Base-by-base conservation (phyloP, 2,113 vertebrate genomes). In the Murina feae region DNA sequence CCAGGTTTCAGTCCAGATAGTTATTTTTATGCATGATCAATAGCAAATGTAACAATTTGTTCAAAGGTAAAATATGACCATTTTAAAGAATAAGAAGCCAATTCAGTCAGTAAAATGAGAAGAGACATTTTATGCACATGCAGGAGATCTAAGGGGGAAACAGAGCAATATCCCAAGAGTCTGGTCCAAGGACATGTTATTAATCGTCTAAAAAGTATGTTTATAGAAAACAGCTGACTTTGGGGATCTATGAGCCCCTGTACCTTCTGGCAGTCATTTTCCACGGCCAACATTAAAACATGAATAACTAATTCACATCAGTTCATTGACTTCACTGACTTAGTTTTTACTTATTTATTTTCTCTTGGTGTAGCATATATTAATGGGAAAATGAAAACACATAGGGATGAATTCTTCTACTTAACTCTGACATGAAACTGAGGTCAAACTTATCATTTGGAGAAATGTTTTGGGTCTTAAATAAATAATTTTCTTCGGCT, bases 271-370 rank as follows among this genome's bases (percentile, higher is more conserved):
- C 42, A 79, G 60, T 75, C 28, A 25, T 44, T 72, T 93, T 86
- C 79, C 42, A 42, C 90, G 95, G 75, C 44, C 83, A 95, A 69
- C 84, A 87, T 88, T 92, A 93, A 91, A 93, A 90, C 75, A 80
- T 96, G 86, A 97, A 94, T 94, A 95, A 94, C n/a, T 66, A 87
- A 95, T 93, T 95, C 95, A 97, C 44, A 86, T 97, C 85, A 91
- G 42, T 90, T 93, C 82, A 55, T 28, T 96, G 69, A 93, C 58
- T 94, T 90, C 66, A 81, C 37, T 80, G 47, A 89, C 80, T 91
- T 84, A 39, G 65, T 89, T 97, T 89, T 95, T 55, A 81, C 66
- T 92, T 94, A 83, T 93, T 97, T 96, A 96, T 97, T 96, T 95
- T 96, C 79, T 93, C 55, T 95, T 30, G 5, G 71, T 75, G 39